These are phyloP conservation scores for Tenodera sinensis DNA, from an alignment of 2,888 invertebrate genomes.

Conservation along the genomic window DNA sequence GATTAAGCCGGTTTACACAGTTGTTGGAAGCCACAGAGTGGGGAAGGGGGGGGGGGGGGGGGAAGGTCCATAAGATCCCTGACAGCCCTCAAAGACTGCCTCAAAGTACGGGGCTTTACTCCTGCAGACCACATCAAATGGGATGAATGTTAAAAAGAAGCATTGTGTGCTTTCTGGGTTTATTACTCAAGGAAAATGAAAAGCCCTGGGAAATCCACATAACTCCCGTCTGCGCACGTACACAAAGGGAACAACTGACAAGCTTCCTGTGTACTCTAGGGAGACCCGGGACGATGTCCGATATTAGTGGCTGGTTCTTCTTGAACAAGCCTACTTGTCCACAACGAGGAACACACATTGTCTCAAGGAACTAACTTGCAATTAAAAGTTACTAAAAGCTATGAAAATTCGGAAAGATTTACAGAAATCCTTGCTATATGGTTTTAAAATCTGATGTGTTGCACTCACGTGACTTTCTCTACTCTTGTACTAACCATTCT, in stretches of 20 bases:
- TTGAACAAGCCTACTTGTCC: too few relatives aligned
- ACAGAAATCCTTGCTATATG: too few relatives aligned
- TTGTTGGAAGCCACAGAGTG: not conserved
- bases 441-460: too few relatives aligned
- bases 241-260: not conserved
- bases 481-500: too few relatives aligned
- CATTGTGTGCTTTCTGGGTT: not conserved
- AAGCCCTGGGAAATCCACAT: not conserved
- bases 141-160: not conserved
- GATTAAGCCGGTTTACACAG: not conserved
- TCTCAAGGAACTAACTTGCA: too few relatives aligned
- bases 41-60: too few relatives aligned
- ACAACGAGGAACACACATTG: too few relatives aligned
- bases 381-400: too few relatives aligned
- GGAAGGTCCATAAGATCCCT: not conserved
- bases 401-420: too few relatives aligned
- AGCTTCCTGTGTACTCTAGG: not conserved
- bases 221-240: not conserved
- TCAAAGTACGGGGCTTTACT: not conserved
- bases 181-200: not conserved
- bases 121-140: not conserved
- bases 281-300: too few relatives aligned
- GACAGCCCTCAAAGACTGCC: not conserved
- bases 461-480: too few relatives aligned
- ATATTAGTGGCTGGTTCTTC: too few relatives aligned